Evolutionary conservation across 1,140 invertebrate genomes (phyloP).

Genomic region (Danaus plexippus): DNA sequence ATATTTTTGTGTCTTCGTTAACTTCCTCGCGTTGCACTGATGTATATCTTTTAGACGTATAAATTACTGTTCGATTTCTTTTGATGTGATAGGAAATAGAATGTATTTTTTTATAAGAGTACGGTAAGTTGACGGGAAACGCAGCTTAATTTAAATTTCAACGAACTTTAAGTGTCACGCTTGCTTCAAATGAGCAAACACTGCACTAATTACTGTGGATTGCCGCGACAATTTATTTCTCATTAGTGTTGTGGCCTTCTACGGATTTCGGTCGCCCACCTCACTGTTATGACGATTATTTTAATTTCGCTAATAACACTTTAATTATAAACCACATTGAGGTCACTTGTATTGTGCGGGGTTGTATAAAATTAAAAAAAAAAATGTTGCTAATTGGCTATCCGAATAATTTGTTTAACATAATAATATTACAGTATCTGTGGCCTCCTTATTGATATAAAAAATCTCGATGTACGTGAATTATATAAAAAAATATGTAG

Average conservation of each 20-base stretch:
- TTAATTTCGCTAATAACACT: conserved; percentile 67
- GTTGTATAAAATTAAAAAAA: conserved; percentile 25
- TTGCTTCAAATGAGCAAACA: conserved; percentile 55
- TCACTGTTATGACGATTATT: conserved; percentile 56
- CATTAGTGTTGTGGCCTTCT: conserved; percentile 56
- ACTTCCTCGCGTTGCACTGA: no score
- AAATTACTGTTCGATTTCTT: conserved; percentile 12
- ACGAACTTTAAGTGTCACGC: conserved; percentile 46
- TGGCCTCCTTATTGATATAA: no score
- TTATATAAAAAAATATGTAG: background rate
- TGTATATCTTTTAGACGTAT: conserved; percentile 1
- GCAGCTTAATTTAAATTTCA: conserved; percentile 47
- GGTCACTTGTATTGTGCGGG: conserved; percentile 29
- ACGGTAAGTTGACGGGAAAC: conserved; percentile 11
- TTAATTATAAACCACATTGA: conserved; percentile 51
- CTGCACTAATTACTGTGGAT: conserved; percentile 57
- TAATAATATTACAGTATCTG: no score
- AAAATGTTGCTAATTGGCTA: conserved; percentile 3
- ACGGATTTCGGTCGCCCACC: conserved; percentile 56
- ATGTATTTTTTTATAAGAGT: conserved; percentile 1
- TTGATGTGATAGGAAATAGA: conserved; percentile 1
- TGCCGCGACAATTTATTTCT: conserved; percentile 67
- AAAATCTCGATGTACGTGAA: no score
- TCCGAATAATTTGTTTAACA: conserved; percentile 1
- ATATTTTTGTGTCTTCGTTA: no score